Conservation (phyloP, 1,140 invertebrate species). For the Schlechtendalia chinensis region DNA sequence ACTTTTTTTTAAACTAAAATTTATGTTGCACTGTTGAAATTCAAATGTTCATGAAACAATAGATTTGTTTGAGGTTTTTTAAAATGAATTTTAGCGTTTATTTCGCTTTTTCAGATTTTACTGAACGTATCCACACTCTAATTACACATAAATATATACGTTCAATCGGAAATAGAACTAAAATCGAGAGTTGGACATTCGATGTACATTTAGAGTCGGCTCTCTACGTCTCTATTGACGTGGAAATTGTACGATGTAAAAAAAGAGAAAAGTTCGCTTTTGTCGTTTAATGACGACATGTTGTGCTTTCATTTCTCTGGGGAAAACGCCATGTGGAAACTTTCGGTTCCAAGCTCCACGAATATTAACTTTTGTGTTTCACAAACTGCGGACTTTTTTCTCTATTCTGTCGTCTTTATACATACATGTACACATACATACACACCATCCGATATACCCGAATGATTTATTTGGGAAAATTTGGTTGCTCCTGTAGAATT, state of each 20-base stretch:
- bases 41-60: no score
- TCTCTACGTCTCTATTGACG: not conserved
- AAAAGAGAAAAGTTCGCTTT: conserved; percentile 32
- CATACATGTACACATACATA: no score
- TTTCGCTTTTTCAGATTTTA: no score
- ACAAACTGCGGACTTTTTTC: conserved; percentile 10
- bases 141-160: no score
- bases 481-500: not conserved
- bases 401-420: not conserved
- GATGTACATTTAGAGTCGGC: not conserved
- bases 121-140: no score
- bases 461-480: not conserved
- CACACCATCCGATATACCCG: not conserved
- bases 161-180: no score
- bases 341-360: not conserved
- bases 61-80: no score
- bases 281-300: conserved; percentile 31
- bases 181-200: not conserved
- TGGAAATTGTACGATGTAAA: not conserved
- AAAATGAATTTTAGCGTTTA: no score
- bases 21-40: no score
- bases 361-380: conserved; percentile 39
- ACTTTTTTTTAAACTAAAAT: no score
- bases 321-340: conserved; percentile 30
- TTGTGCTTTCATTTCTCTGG: conserved; percentile 21